Conservation (phyloP, 2,797 vertebrate genomes). For the Lepus oiostolus region DNA sequence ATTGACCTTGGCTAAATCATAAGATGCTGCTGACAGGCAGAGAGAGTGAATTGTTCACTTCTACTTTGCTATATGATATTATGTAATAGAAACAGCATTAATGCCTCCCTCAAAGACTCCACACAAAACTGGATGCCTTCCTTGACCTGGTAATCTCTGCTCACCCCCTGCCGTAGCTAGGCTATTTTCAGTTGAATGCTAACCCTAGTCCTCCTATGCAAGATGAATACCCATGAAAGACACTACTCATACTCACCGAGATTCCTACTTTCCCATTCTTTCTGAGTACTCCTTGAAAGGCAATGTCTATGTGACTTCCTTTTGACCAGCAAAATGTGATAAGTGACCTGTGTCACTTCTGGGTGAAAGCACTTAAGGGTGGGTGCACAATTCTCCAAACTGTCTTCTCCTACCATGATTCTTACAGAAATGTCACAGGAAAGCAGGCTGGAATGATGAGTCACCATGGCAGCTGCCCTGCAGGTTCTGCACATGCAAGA, state of each 20-base stretch:
- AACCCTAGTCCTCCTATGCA: neutral
- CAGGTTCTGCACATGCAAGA: neutral
- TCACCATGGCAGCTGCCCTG: neutral
- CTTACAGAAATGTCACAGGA: neutral
- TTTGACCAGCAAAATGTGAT: neutral
- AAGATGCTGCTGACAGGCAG: neutral
- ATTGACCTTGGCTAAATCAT: neutral
- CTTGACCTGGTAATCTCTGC: neutral
- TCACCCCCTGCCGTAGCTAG: neutral
- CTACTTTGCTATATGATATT: neutral
- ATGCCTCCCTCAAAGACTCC: neutral
- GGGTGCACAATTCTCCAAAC: neutral
- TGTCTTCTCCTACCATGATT: neutral
- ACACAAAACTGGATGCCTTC: neutral
- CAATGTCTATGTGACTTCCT: neutral
- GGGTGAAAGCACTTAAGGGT: neutral
- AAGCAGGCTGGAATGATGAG: neutral
- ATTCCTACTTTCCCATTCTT: neutral
- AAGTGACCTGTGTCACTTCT: neutral
- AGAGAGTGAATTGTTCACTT: neutral
- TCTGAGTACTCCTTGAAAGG: neutral
- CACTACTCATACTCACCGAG: neutral
- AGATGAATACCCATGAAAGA: neutral
- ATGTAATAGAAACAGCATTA: neutral
- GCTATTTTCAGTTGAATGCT: neutral